Conservation (phyloP, 2,113 vertebrate species). For the Cebidichthys violaceus region DNA sequence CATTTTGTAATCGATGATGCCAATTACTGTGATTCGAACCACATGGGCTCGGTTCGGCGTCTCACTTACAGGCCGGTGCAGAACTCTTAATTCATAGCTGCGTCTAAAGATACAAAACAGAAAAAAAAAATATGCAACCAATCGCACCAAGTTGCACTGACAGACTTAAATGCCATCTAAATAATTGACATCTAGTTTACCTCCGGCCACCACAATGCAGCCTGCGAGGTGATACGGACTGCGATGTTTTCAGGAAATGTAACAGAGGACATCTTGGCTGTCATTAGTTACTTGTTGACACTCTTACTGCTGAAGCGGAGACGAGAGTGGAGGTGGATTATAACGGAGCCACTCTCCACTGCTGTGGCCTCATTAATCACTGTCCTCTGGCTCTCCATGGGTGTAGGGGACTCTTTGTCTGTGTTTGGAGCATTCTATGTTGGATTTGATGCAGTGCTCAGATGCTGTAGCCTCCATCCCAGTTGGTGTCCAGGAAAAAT, state of each 20-base stretch:
- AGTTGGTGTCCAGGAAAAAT: conserved; percentile 43
- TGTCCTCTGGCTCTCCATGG: conserved; percentile 67
- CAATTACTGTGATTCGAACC: neutral
- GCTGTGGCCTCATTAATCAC: conserved; percentile 81
- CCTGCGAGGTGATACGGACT: conserved; percentile 40
- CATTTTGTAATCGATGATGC: neutral
- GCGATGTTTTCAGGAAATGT: conserved; percentile 58
- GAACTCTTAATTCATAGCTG: neutral
- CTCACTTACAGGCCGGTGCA: neutral
- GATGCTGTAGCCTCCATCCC: conserved; percentile 36
- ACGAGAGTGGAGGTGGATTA: conserved; percentile 66
- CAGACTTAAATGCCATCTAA: conserved; percentile 4
- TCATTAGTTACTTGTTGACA: conserved; percentile 75
- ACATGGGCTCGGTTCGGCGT: neutral
- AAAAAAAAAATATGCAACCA: neutral
- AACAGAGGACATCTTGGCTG: conserved; percentile 64
- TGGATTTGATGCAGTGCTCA: conserved; percentile 53
- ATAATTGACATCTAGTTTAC: conserved; percentile 36
- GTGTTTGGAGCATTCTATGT: conserved; percentile 60
- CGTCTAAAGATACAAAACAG: neutral
- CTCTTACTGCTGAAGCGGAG: conserved; percentile 51
- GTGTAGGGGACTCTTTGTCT: conserved; percentile 64
- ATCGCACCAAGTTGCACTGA: neutral
- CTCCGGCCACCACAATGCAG: conserved; percentile 3
- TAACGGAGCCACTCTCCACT: conserved; percentile 68